phyloP scores from a whole-genome alignment of 2,797 vertebrate species.

The Typhlichthys eigenmanni region DNA sequence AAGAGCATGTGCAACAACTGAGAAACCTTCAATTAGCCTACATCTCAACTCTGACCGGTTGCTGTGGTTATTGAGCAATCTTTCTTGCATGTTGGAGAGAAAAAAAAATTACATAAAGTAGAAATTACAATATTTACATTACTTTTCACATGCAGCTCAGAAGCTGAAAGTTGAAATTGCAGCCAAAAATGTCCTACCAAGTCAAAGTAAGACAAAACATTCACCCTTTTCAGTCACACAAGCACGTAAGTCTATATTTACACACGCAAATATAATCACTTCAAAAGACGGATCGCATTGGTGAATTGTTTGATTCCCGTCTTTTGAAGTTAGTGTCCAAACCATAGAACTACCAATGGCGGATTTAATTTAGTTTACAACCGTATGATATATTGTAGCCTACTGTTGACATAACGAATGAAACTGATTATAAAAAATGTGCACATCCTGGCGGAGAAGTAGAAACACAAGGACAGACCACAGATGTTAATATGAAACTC shows the following conservation, averaged over 20 bases:
- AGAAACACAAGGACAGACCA: conserved; percentile 58
- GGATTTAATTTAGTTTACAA: conserved; percentile 59
- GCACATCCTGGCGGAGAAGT: conserved; percentile 52
- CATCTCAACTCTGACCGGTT: conserved; percentile 62
- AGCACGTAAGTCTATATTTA: conserved; percentile 9
- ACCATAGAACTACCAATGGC: conserved; percentile 42
- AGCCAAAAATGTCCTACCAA: conserved; percentile 63
- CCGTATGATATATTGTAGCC: conserved; percentile 38
- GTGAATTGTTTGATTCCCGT: conserved; percentile 45
- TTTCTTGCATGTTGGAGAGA: conserved; percentile 67
- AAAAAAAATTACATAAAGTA: conserved; percentile 67
- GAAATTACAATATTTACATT: conserved; percentile 82
- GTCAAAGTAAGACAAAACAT: conserved; percentile 41
- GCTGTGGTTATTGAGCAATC: conserved; percentile 54
- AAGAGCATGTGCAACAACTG: conserved; percentile 39
- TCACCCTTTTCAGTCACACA: conserved; percentile 26
- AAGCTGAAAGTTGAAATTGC: conserved; percentile 72
- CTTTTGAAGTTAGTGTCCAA: conserved; percentile 60
- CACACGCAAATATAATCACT: conserved; percentile 20
- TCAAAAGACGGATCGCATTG: conserved; percentile 46
- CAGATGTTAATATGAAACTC: conserved; percentile 38
- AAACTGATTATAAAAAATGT: conserved; percentile 51
- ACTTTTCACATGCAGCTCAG: conserved; percentile 80
- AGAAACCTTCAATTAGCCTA: conserved; percentile 50
- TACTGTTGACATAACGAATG: conserved; percentile 51